These are phyloP conservation scores for Campoletis raptor DNA, from an alignment of 2,888 invertebrate species.

Conservation along the genomic window DNA sequence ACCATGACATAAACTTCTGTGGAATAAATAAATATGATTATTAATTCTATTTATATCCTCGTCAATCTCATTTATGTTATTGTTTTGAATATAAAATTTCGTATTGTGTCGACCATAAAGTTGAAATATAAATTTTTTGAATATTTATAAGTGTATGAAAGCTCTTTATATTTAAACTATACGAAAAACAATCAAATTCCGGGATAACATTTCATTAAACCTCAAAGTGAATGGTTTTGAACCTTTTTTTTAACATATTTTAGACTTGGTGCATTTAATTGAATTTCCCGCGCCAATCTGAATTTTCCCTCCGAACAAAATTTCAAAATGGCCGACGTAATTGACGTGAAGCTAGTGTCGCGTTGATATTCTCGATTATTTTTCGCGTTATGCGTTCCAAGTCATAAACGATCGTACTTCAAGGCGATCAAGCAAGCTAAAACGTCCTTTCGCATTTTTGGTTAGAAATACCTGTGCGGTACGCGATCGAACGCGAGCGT, in stretches of 20 bases:
- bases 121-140: neutral
- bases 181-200: neutral
- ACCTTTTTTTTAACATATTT: neutral
- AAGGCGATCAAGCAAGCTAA: constrained; percentile 29
- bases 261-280: neutral
- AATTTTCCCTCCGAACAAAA: neutral
- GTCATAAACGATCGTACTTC: constrained; percentile 38
- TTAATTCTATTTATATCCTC: neutral
- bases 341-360: neutral
- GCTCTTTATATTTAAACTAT: neutral
- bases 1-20: neutral
- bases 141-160: neutral
- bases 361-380: neutral
- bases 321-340: neutral
- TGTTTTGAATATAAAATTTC: neutral
- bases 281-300: constrained; percentile 13
- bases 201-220: neutral
- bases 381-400: neutral
- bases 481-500: constrained; percentile 57
- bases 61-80: too few relatives aligned
- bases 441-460: constrained; percentile 59
- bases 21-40: neutral
- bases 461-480: constrained; percentile 52
- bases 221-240: neutral
- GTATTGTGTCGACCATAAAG: neutral